These are phyloP conservation scores for Charanyca ferruginea DNA, from an alignment of 2,888 invertebrate genomes.

Conservation along the genomic window DNA sequence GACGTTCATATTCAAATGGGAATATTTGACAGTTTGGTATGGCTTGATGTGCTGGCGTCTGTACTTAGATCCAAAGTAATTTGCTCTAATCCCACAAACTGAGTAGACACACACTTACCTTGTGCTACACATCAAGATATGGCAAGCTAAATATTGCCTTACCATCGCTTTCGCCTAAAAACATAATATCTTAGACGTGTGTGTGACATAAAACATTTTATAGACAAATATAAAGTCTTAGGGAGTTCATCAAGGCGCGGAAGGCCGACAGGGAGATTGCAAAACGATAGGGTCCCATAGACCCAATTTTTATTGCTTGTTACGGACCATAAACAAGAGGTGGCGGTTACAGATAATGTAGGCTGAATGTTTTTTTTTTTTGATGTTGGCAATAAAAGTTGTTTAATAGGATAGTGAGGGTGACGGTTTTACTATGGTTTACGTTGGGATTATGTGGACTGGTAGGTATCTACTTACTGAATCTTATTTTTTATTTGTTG, in stretches of 20 bases:
- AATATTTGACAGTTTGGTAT: too few relatives aligned
- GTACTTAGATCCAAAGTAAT: too few relatives aligned
- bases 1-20: too few relatives aligned
- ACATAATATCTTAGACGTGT: conserved; percentile 56
- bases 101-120: not conserved
- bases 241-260: conserved; percentile 84
- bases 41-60: too few relatives aligned
- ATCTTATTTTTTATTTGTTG: not conserved
- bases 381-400: conserved; percentile 77
- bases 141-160: conserved; percentile 38
- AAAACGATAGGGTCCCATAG: conserved; percentile 85
- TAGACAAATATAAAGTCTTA: conserved; percentile 85
- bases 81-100: not conserved
- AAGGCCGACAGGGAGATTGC: conserved; percentile 82
- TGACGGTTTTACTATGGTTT: conserved; percentile 56
- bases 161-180: conserved; percentile 16
- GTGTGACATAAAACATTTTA: conserved; percentile 85
- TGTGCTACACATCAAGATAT: not conserved
- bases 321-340: conserved; percentile 88
- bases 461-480: not conserved
- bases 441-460: conserved; percentile 6
- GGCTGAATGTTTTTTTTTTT: conserved; percentile 78
- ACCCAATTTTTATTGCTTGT: conserved; percentile 89
- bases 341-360: conserved; percentile 83
- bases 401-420: conserved; percentile 81